Percentiles rank a stretch among this genome's conserved stretches.
Conservation (phyloP, 1,140 invertebrate species). For the Drosophila oshimai region DNA sequence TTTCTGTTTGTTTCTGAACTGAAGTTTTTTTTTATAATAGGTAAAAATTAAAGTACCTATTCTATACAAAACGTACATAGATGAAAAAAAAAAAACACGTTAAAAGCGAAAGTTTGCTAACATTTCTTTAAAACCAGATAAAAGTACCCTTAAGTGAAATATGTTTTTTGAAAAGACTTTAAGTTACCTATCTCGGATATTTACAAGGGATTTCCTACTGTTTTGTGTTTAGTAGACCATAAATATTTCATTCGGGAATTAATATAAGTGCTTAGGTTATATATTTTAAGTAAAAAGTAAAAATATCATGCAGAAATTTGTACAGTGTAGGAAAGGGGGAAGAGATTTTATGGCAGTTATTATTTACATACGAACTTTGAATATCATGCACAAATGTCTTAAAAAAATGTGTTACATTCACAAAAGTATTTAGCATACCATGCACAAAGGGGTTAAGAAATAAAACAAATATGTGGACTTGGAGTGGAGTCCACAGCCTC, state of each 20-base stretch:
- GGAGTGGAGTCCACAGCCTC: conserved; percentile 11
- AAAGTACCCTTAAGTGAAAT: too few species aligned
- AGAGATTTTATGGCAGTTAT: background rate
- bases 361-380: background rate
- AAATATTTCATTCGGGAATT: background rate
- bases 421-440: background rate
- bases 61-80: too few species aligned
- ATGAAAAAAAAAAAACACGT: too few species aligned
- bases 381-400: background rate
- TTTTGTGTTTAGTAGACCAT: too few species aligned
- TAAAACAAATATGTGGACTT: background rate
- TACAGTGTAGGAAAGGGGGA: conserved; percentile 3
- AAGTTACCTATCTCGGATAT: too few species aligned
- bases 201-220: too few species aligned
- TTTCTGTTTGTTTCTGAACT: too few species aligned
- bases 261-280: background rate
- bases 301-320: conserved; percentile 27
- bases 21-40: too few species aligned
- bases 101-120: too few species aligned
- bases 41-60: too few species aligned
- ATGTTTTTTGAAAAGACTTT: too few species aligned
- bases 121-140: too few species aligned
- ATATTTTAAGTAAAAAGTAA: background rate
- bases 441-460: conserved; percentile 6
- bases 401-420: background rate